These are phyloP conservation scores for Vombatus ursinus DNA, from an alignment of 2,113 vertebrate species.

Conservation along the genomic window DNA sequence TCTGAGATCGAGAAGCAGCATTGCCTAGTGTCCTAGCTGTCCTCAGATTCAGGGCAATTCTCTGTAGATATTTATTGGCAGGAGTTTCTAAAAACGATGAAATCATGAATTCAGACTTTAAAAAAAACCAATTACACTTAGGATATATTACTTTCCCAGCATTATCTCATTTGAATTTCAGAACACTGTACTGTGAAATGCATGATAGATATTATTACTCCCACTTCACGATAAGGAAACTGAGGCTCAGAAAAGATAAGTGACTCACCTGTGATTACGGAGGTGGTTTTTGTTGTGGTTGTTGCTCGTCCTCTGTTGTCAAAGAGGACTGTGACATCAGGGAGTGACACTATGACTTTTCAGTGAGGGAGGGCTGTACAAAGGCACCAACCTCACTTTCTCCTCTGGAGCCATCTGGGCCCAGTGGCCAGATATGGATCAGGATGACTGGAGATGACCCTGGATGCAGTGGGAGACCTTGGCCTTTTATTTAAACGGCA, in stretches of 20 bases:
- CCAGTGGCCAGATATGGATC: no score
- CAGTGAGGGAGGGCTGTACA: no score
- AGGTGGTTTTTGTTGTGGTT: not conserved
- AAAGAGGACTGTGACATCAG: no score
- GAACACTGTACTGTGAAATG: not conserved
- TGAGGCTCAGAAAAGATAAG: not conserved
- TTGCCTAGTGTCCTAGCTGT: not conserved
- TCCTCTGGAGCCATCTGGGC: no score
- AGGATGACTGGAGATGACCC: no score
- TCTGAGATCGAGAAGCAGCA: not conserved
- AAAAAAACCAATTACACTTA: not conserved
- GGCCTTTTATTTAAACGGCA: no score
- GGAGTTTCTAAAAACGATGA: not conserved
- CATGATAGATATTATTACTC: not conserved
- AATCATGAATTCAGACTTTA: not conserved
- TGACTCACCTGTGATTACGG: not conserved
- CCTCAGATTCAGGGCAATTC: not conserved
- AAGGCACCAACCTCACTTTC: no score
- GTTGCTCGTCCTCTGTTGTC: no score
- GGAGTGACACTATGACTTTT: no score
- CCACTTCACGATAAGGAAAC: not conserved
- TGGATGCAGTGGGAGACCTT: no score
- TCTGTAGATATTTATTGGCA: not conserved
- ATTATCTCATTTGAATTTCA: not conserved
- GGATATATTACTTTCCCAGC: not conserved